Evolutionary conservation across 1,140 invertebrate genomes (phyloP), one percentile per base, ranked within the genome.

Genomic region (Rhyzopertha dominica): DNA sequence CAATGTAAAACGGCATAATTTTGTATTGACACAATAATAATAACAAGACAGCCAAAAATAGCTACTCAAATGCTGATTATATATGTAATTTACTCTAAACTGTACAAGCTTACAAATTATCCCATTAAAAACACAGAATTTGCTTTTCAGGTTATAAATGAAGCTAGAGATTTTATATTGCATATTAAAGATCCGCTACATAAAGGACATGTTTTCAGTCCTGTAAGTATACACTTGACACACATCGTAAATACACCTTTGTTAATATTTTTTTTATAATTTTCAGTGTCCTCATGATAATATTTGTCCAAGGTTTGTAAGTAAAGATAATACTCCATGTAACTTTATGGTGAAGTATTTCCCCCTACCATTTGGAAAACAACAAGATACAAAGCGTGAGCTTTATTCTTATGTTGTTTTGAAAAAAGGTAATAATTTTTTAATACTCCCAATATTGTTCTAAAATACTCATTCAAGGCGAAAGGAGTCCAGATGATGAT

Each of bases 261-360:
- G 29, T 34, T 42, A 25, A 35, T 10, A 51, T 50, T 60, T 47
- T 51, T n/a, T n/a, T n/a, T n/a, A n/a, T n/a, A n/a, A n/a, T n/a
- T n/a, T n/a, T n/a, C n/a, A 91, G 75, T 95, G 90, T 69, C 82
- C 90, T 0, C 87, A 93, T 62, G 82, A 92, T 47, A 60, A 67
- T 8, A 43, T 62, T 0, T 95, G 91, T 68, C 90, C 90, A 1
- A 70, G 79, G 45, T 77, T 76, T 41, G 28, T 67, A 0, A 32
- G 25, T 28, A 68, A 79, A 49, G 68, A 80, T 30, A 73, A 76
- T 5, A 82, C 74, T 8, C 82, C 85, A 0, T 95, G 91, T 64
- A 90, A 85, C 65, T 93, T 90, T 66, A 55, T 77, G 47, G 74
- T 81, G 16, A 54, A 69, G 8, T 91, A 82, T 66, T 62, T 71